Evolutionary conservation across 2,888 invertebrate species (phyloP).

Genomic region (Parapristionchus giblindavisi): DNA sequence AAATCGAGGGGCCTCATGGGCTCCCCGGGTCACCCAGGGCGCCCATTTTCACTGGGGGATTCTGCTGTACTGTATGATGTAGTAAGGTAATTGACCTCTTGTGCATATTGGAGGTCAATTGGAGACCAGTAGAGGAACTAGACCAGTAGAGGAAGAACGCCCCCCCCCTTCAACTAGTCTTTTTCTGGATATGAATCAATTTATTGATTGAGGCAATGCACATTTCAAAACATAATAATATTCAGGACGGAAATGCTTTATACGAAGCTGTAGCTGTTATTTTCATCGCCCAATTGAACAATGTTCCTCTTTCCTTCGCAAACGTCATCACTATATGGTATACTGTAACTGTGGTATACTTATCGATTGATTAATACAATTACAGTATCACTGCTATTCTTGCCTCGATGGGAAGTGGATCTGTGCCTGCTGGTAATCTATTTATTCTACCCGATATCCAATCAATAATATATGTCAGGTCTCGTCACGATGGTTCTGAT

Average conservation of each 20-base stretch:
- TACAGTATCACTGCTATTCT: conserved; percentile 91
- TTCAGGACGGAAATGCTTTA: conserved; percentile 71
- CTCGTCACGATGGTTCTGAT: conserved; percentile 70
- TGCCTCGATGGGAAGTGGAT: conserved; percentile 96
- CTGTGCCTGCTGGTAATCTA: conserved; percentile 75
- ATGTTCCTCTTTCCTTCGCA: conserved; percentile 81
- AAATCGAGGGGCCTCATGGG: too few species aligned
- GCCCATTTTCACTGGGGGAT: too few species aligned
- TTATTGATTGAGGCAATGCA: neutral
- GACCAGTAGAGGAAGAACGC: neutral
- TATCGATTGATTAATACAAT: neutral
- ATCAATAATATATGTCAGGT: conserved; percentile 39
- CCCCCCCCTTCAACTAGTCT: neutral
- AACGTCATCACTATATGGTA: conserved; percentile 86
- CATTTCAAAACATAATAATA: neutral
- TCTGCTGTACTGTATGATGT: too few species aligned
- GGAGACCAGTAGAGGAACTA: neutral
- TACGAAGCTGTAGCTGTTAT: conserved; percentile 86
- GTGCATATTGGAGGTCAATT: too few species aligned
- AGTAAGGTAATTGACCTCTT: too few species aligned
- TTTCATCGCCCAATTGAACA: conserved; percentile 86
- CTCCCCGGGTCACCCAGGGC: too few species aligned
- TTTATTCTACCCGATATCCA: too few species aligned
- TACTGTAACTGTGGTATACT: neutral
- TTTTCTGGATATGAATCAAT: neutral